Conservation (phyloP, 2,113 vertebrate species). For the Narcine bancroftii region DNA sequence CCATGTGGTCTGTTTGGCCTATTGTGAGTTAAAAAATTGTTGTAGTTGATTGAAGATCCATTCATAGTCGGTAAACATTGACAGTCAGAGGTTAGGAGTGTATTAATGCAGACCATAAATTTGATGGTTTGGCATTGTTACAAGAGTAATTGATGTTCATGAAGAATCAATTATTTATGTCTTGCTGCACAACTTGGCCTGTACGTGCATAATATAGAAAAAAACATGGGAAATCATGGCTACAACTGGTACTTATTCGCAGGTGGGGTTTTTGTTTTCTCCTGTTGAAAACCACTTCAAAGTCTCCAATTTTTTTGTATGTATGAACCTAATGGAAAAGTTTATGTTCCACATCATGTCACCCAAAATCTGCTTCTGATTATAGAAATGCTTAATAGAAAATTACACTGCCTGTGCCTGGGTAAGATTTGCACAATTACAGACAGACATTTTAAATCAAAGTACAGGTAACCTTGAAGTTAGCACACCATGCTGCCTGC, state of each 20-base stretch:
- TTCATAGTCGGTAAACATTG: neutral
- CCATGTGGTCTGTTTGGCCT: neutral
- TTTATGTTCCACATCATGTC: conserved; percentile 13
- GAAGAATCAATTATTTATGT: conserved; percentile 28
- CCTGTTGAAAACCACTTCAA: conserved; percentile 22
- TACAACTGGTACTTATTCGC: neutral
- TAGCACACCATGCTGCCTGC: neutral
- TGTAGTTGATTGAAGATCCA: neutral
- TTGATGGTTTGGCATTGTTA: neutral
- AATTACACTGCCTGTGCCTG: conserved; percentile 6
- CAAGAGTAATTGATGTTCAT: conserved; percentile 27
- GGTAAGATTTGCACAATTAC: neutral
- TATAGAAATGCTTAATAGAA: neutral
- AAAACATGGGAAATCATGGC: neutral
- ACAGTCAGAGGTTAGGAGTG: conserved; percentile 4
- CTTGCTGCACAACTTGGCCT: neutral
- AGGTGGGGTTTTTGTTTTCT: conserved; percentile 19
- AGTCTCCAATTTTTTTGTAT: conserved; percentile 10
- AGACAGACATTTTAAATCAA: neutral
- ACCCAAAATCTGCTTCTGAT: neutral
- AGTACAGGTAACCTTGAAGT: neutral
- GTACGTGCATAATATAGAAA: neutral
- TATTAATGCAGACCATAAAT: conserved; percentile 1
- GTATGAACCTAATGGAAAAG: conserved; percentile 5
- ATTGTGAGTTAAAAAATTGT: neutral